phyloP scores from a whole-genome alignment of 2,888 invertebrate species.

The Bhutanitis thaidina region DNA sequence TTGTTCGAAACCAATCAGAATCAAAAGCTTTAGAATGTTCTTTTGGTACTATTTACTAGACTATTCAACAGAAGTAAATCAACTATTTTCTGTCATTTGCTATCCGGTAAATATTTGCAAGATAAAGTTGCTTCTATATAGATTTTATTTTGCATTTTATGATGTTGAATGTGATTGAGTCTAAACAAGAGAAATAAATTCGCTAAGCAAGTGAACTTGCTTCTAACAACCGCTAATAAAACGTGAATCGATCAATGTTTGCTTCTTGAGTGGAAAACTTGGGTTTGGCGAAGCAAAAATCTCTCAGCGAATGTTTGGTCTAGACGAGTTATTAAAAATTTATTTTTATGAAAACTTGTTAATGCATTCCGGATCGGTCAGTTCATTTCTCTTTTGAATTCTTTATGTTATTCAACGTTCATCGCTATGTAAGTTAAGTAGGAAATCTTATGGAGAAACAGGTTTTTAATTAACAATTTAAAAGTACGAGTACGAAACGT shows the following conservation, averaged over 20 bases:
- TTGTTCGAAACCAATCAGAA: too few relatives aligned
- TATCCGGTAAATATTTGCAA: conserved; percentile 65
- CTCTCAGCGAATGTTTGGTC: conserved; percentile 58
- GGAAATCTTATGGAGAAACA: background rate
- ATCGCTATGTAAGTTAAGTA: background rate
- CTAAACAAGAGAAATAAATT: conserved; percentile 62
- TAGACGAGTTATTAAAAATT: conserved; percentile 74
- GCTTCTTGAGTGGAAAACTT: conserved; percentile 60
- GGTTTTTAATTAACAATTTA: background rate
- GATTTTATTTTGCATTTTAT: conserved; percentile 68
- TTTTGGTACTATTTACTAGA: background rate
- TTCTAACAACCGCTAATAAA: conserved; percentile 56
- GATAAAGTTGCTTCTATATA: conserved; percentile 64
- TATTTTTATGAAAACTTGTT: conserved; percentile 56
- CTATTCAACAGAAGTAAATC: background rate
- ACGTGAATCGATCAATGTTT: conserved; percentile 52
- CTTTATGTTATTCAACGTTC: conserved; percentile 5
- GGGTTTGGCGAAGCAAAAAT: conserved; percentile 56
- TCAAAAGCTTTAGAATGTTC: background rate
- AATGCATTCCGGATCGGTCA: conserved; percentile 43
- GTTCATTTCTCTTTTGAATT: conserved; percentile 23
- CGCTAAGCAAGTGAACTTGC: conserved; percentile 39
- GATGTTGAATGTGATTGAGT: conserved; percentile 62
- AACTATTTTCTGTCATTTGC: conserved; percentile 24
- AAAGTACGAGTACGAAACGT: background rate